A percentile compares a stretch with the other conserved stretches of the same genome.
These are phyloP conservation scores for Nasua narica DNA, from an alignment of 2,797 vertebrate species.

Conservation along the genomic window DNA sequence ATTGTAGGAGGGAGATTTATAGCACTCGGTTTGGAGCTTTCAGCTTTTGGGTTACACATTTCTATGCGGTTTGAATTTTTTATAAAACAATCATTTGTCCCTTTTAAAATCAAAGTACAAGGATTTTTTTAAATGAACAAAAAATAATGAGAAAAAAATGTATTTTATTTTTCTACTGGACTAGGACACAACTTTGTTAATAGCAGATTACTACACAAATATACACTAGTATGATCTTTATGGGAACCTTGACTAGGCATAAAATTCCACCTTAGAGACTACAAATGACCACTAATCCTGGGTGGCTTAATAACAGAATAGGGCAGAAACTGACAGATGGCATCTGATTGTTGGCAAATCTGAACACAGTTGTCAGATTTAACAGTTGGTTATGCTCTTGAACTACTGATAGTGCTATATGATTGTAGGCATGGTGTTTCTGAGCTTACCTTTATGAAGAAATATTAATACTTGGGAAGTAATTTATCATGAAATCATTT, in stretches of 20 bases:
- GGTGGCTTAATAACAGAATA: background rate
- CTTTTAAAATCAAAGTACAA: background rate
- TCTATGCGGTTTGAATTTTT: background rate
- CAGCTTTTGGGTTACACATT: background rate
- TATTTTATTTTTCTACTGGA: background rate
- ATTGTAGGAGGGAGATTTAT: background rate
- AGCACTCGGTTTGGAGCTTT: background rate
- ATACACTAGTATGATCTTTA: background rate
- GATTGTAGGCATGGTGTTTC: background rate
- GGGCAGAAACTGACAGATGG: background rate
- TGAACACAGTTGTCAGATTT: background rate
- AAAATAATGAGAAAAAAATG: background rate
- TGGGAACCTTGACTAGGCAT: background rate
- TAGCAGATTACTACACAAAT: background rate
- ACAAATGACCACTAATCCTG: constrained; percentile 1
- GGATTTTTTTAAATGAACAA: background rate
- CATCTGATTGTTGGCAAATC: background rate
- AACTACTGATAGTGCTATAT: background rate
- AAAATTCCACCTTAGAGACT: background rate
- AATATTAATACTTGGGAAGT: background rate
- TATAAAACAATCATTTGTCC: background rate
- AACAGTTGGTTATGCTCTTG: background rate
- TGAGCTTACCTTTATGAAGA: background rate
- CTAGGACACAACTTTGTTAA: background rate
- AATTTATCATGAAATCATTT: constrained; percentile 33